These are phyloP conservation scores for Palythoa grandis DNA, from an alignment of 92 coral and sea anemone species.

Conservation along the genomic window DNA sequence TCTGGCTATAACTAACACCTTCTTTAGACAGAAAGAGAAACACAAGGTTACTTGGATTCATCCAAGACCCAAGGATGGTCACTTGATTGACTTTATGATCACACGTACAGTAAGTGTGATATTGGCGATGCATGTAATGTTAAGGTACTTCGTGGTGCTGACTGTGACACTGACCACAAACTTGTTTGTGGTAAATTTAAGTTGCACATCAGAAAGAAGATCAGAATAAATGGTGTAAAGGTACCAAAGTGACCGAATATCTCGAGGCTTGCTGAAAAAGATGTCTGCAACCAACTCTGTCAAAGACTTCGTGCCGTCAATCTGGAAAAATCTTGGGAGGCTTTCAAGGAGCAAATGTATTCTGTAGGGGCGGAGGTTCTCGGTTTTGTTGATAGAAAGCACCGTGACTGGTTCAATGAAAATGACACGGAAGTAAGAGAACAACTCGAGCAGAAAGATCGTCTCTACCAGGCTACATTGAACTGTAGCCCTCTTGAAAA, in stretches of 20 bases:
- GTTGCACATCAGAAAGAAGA: slow-evolving; percentile 23
- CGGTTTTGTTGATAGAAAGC: slow-evolving; percentile 20
- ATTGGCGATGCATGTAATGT: slow-evolving; percentile 4
- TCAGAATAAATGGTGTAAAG: neutral
- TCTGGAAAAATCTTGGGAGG: neutral
- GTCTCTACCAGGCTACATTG: neutral
- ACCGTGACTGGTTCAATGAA: neutral
- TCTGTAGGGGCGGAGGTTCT: slow-evolving; percentile 7
- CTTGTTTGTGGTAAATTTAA: slow-evolving; percentile 18
- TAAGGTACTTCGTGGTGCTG: slow-evolving; percentile 17
- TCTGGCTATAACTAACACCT: slow-evolving; percentile 11
- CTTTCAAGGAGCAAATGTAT: slow-evolving; percentile 1
- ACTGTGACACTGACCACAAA: slow-evolving; percentile 32
- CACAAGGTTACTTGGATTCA: slow-evolving; percentile 2
- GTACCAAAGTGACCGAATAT: slow-evolving; percentile 4
- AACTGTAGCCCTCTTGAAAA: neutral
- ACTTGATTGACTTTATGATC: slow-evolving; percentile 21
- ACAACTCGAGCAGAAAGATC: neutral
- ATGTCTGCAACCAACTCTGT: neutral
- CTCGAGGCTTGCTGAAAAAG: slow-evolving; percentile 18
- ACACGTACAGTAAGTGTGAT: neutral
- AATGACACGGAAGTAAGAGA: neutral
- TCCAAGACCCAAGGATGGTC: slow-evolving; percentile 41
- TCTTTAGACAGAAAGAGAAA: slow-evolving; percentile 9
- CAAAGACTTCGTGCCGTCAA: slow-evolving; percentile 5